phyloP scores from a whole-genome alignment of 2,888 invertebrate genomes.

The Helicoverpa assulta region DNA sequence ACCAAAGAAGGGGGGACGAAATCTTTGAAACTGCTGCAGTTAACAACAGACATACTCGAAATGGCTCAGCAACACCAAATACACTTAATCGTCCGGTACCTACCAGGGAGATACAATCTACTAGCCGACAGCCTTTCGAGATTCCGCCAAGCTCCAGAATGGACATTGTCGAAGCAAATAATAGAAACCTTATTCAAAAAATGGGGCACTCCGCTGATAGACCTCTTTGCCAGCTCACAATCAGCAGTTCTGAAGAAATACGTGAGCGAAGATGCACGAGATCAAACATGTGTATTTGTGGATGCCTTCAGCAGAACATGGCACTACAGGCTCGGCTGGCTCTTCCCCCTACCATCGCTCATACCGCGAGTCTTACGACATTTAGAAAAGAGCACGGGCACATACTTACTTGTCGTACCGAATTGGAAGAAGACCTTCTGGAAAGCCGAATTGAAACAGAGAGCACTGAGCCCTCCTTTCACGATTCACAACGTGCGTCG shows the following conservation, averaged over 20 bases:
- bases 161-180: background rate
- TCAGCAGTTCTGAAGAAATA: constrained; percentile 1
- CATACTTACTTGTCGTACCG: constrained; percentile 50
- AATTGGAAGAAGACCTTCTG: constrained; percentile 44
- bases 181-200: background rate
- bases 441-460: constrained; percentile 34
- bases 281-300: background rate
- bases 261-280: background rate
- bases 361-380: constrained; percentile 38
- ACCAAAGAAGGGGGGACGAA: background rate
- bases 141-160: background rate
- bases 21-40: background rate
- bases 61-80: too few relatives aligned
- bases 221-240: background rate
- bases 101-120: constrained; percentile 3
- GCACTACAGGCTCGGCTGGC: constrained; percentile 37
- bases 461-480: constrained; percentile 34
- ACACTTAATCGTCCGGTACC: background rate
- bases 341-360: constrained; percentile 38
- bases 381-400: constrained; percentile 43
- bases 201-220: background rate
- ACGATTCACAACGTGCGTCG: constrained; percentile 22
- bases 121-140: constrained; percentile 5
- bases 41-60: background rate
- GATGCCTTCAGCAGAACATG: constrained; percentile 29